phyloP scores from a whole-genome alignment of 2,888 invertebrate genomes.

The Eupithecia inturbata region DNA sequence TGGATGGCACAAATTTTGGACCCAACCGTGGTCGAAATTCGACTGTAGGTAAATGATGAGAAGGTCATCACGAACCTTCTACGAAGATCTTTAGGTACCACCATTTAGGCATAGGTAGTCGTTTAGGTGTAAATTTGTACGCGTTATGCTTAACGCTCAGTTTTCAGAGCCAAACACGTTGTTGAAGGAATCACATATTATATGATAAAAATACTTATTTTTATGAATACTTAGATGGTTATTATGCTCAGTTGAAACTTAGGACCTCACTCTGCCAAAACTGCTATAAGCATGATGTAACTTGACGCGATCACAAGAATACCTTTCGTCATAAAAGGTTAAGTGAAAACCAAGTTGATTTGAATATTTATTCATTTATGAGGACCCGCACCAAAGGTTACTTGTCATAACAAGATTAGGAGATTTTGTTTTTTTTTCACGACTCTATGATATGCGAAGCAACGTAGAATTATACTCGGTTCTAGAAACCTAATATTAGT shows the following conservation, averaged over 20 bases:
- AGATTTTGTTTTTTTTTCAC: background rate
- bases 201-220: background rate
- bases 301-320: background rate
- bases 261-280: no score
- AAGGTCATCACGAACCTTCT: background rate
- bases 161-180: no score
- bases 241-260: no score
- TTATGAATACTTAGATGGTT: no score
- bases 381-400: background rate
- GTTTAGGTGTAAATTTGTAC: background rate
- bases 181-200: no score
- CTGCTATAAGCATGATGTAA: background rate
- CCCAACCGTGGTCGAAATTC: background rate
- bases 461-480: no score
- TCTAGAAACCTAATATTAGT: no score
- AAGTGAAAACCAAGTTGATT: background rate
- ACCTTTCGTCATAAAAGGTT: constrained; percentile 1
- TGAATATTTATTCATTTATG: background rate
- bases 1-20: background rate
- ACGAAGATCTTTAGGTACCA: background rate
- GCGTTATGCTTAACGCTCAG: background rate
- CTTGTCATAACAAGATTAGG: background rate
- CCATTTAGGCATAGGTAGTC: background rate
- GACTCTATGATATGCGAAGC: background rate
- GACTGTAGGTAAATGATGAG: no score